Base-by-base conservation (phyloP, 2,888 invertebrate genomes). In the Catocala sponsa region DNA sequence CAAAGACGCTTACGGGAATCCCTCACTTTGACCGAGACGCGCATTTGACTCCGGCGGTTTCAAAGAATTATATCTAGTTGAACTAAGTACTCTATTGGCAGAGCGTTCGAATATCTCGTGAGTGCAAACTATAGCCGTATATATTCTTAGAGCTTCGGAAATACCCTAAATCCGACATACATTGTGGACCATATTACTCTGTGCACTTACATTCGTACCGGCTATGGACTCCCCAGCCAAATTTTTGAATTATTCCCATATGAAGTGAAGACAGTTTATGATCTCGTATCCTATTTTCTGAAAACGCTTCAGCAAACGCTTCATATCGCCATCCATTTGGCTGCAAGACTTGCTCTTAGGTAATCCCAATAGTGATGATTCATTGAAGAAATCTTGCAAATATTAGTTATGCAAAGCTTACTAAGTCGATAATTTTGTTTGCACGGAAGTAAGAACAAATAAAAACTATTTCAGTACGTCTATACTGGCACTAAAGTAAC, bases 231-330 rank as follows among this genome's bases (percentile, higher is more conserved):
- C 70, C 77, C 82, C 79, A 86, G 91, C 92, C 92, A 91, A 91
- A 90, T 91, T 91, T 92, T 92, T 92, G 88, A 92, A 85, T 91
- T 89, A 92, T 89, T 70, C 76, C 80, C 82, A 77, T 86, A 89
- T 81, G 88, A 89, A 88, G 84, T 84, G 87, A 89, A 89, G 86
- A 86, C 85, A 86, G 87, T 92, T 91, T 92, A 92, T 89, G 88
- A 83, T 86, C 80, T 80, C 82, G 77, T 81, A 85, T 87, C 81
- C 82, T 82, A 87, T 88, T 87, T 84, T 86, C 82, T 81, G 79
- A 82, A 85, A 88, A 83, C 80, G 81, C 82, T 87, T 83, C 78
- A 80, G 74, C 77, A 75, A 84, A 79, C 67, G 72, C 74, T 80
- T 79, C 81, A 82, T 86, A 86, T 87, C 86, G 85, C 82, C 78